Evolutionary conservation across 2,888 invertebrate species (phyloP).

Genomic region (Nasonia oneida): DNA sequence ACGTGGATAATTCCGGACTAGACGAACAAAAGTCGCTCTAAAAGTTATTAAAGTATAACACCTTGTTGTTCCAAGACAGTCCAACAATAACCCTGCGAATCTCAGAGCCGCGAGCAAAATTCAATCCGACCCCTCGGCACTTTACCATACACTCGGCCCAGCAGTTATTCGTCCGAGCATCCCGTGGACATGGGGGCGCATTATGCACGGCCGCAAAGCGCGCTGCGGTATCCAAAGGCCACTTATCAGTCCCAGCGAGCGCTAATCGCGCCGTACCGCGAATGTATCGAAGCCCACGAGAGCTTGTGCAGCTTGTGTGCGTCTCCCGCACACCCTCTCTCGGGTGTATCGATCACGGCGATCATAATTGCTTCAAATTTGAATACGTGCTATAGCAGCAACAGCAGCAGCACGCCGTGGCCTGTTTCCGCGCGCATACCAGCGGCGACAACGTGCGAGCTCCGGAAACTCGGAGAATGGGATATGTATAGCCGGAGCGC

Average conservation of each 20-base stretch:
- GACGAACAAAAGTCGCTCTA: too few species aligned
- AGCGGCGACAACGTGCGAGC: background rate
- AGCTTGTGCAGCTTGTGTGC: background rate
- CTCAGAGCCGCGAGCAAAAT: too few species aligned
- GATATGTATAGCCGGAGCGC: background rate
- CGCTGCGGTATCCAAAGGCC: conserved; percentile 2
- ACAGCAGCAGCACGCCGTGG: conserved; percentile 23
- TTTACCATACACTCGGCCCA: too few species aligned
- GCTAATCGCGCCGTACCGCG: conserved; percentile 37
- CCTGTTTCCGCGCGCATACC: background rate
- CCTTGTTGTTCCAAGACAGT: too few species aligned
- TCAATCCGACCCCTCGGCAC: too few species aligned
- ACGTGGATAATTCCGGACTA: too few species aligned
- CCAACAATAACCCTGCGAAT: too few species aligned
- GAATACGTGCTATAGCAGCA: conserved; percentile 5
- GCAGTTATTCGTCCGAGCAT: too few species aligned
- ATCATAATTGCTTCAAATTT: conserved; percentile 59
- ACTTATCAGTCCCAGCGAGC: conserved; percentile 33
- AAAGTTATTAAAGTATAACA: too few species aligned
- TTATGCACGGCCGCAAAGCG: background rate
- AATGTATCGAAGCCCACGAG: background rate
- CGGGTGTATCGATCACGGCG: conserved; percentile 42
- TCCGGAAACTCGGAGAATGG: background rate
- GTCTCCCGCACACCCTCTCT: background rate
- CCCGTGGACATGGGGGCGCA: background rate